Base-by-base conservation (phyloP, 2,113 vertebrate species). In the Himantopus leucocephalus region DNA sequence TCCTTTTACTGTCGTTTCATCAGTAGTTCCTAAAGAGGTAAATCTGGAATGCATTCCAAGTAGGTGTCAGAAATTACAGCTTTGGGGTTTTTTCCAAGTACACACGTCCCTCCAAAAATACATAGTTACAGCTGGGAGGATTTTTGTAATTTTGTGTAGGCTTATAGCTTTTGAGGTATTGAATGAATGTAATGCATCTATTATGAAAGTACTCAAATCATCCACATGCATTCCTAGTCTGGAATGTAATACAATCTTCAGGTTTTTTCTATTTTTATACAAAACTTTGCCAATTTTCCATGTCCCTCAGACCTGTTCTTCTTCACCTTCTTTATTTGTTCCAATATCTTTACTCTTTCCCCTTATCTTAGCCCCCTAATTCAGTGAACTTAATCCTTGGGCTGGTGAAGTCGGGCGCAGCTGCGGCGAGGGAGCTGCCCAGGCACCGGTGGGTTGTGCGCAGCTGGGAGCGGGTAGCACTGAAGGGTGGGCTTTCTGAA, bases 371-470 rank as follows among this genome's bases (percentile, higher is more conserved):
- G 23, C 21, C 24, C 34, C 15, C 23, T 75, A 2, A 2, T 8
- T 59, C 43, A 34, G 43, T 32, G 53, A 71, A 7, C 34, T 27
- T 37, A 37, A 52, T 37, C 50, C 66, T 48, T 43, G 62, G 56
- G 62, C 32, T 55, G 62, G 39, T 47, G 27, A 47, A 5, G 6
- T 50, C 0, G 2, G 18, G 43, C 13, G 14, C 1, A 1, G 59
- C 80, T 64, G 85, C n/a, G 27, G 67, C 14, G 58, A 58, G 58
- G 68, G 55, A 74, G 66, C 60, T 22, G 21, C 9, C 27, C 47
- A 7, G 47, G 53, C 37, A 12, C 35, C 4, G 47, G 1, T 3
- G 7, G 50, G 1, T 20, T 3, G 27, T 13, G 30, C 21, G 4
- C 17, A 27, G 53, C 20, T 17, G 32, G 59, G 71, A 18, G 58